Conservation (phyloP, 2,113 vertebrate species). For the Acrocephalus arundinaceus region DNA sequence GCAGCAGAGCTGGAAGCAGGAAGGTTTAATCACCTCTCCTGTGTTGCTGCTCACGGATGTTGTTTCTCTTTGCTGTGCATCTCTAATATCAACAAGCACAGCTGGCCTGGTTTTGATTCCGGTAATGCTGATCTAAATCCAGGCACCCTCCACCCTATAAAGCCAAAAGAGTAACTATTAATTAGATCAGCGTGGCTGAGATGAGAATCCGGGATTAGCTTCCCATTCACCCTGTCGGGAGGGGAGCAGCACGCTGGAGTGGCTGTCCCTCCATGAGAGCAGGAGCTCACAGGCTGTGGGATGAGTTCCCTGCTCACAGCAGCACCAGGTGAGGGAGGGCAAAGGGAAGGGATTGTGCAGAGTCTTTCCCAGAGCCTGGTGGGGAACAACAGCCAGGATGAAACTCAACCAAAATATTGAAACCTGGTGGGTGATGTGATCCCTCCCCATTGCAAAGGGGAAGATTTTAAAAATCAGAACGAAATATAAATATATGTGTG, state of each 20-base stretch:
- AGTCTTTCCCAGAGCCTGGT: neutral
- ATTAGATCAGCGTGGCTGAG: constrained; percentile 33
- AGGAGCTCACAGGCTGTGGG: neutral
- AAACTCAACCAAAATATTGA: neutral
- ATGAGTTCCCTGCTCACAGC: neutral
- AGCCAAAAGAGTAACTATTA: constrained; percentile 26
- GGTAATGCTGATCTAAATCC: neutral
- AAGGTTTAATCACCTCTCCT: neutral
- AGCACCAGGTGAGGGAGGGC: neutral
- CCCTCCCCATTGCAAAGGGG: neutral
- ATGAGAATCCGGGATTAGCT: constrained; percentile 55
- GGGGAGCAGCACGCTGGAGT: neutral
- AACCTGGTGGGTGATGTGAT: neutral
- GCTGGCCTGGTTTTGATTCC: neutral
- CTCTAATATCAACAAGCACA: neutral
- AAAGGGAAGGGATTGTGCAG: neutral
- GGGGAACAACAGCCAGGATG: neutral
- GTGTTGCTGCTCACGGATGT: neutral
- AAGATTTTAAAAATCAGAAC: neutral
- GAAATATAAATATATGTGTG: neutral
- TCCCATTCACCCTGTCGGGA: neutral
- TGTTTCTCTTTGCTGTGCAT: neutral
- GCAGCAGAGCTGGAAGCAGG: neutral
- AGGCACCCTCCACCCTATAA: neutral
- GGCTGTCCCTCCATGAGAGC: neutral